Conservation (phyloP, 2,113 vertebrate genomes). For the Diphyllodes magnificus region DNA sequence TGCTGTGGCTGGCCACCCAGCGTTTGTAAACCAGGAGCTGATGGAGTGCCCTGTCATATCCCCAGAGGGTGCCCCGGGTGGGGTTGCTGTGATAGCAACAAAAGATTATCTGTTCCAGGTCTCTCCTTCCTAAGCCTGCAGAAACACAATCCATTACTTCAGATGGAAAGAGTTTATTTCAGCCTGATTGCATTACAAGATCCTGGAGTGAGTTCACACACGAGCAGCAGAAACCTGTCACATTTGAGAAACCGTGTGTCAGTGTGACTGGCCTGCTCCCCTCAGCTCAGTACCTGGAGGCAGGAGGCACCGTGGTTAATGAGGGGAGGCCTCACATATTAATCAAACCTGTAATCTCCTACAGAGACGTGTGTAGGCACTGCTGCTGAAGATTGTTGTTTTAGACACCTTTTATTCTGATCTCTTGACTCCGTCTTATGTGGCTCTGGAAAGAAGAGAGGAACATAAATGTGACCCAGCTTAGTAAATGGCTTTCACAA, state of each 20-base stretch:
- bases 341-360: not conserved
- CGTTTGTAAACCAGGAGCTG: not conserved
- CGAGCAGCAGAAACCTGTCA: not conserved
- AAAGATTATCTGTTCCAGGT: conserved; percentile 70
- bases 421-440: not conserved
- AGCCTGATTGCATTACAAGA: conserved; percentile 60
- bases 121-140: conserved; percentile 59
- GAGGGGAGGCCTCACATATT: not conserved
- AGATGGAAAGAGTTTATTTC: conserved; percentile 50
- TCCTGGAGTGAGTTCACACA: not conserved
- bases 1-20: not conserved
- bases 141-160: conserved; percentile 72
- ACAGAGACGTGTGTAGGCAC: not conserved
- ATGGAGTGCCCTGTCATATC: not conserved
- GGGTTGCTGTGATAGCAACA: conserved; percentile 49
- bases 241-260: not conserved
- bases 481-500: not conserved
- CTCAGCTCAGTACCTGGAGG: not conserved
- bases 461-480: not conserved
- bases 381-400: not conserved
- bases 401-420: not conserved
- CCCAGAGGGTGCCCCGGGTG: not conserved
- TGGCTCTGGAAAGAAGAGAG: not conserved
- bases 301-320: not conserved
- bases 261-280: not conserved